Percentiles rank a stretch among this genome's conserved stretches.
phyloP scores from a whole-genome alignment of 1,140 invertebrate species.

The Temnothorax nylanderi region DNA sequence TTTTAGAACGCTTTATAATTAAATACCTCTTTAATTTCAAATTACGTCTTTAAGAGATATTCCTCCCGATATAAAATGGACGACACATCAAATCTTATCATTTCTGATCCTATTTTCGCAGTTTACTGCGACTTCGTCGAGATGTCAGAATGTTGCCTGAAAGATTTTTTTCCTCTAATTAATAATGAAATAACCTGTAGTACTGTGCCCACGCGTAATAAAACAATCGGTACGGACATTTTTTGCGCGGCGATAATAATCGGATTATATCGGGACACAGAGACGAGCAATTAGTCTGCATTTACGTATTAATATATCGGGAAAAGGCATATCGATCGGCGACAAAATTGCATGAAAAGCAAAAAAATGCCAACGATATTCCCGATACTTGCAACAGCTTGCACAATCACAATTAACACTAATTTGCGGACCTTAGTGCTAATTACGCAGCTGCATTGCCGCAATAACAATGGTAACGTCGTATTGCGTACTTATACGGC shows the following conservation, averaged over 20 bases:
- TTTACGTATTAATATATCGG: slow-evolving; percentile 40
- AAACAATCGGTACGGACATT: slow-evolving; percentile 2
- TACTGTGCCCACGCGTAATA: neutral
- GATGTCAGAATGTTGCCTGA: neutral
- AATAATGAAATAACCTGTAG: neutral
- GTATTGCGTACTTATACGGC: neutral
- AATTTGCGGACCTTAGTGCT: slow-evolving; percentile 34
- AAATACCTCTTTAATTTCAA: neutral
- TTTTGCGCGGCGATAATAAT: slow-evolving; percentile 20
- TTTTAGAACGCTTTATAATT: neutral
- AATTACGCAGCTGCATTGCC: slow-evolving; percentile 28
- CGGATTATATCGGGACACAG: neutral
- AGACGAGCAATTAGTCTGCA: slow-evolving; percentile 39
- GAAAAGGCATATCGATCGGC: neutral
- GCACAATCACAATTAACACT: slow-evolving; percentile 38
- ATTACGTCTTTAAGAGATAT: neutral
- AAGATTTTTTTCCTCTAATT: neutral
- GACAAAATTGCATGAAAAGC: slow-evolving; percentile 12
- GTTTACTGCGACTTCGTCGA: neutral
- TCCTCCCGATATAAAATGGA: neutral
- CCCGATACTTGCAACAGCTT: neutral
- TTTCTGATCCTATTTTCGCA: neutral
- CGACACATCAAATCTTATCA: neutral
- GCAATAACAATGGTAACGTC: slow-evolving; percentile 31
- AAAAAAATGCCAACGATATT: neutral